Evolutionary conservation across 2,888 invertebrate species (phyloP).

Genomic region (Argyresthia albistria): DNA sequence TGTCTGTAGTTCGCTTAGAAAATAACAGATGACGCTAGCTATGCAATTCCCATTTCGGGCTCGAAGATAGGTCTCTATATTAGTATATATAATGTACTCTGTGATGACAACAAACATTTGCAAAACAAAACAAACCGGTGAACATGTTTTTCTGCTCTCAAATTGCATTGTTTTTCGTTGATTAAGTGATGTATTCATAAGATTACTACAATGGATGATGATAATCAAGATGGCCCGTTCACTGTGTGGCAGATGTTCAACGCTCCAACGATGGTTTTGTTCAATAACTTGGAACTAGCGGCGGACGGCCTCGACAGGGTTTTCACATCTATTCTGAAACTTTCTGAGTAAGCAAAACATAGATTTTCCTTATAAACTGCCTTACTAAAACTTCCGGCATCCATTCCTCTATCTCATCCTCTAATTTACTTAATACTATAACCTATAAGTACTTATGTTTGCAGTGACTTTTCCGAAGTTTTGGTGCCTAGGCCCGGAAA

Average conservation of each 20-base stretch:
- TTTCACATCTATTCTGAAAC: slow-evolving; percentile 72
- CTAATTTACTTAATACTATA: background rate
- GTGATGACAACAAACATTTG: too few species aligned
- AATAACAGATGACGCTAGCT: too few species aligned
- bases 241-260: slow-evolving; percentile 77
- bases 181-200: too few species aligned
- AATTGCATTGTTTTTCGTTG: too few species aligned
- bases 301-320: slow-evolving; percentile 69
- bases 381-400: background rate
- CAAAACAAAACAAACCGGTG: too few species aligned
- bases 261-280: slow-evolving; percentile 71
- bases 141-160: too few species aligned
- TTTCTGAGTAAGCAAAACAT: slow-evolving; percentile 46
- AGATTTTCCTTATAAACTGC: background rate
- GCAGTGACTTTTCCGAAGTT: slow-evolving; percentile 66
- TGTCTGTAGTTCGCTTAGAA: too few species aligned
- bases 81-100: too few species aligned
- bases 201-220: slow-evolving; percentile 41
- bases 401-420: too few species aligned
- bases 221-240: slow-evolving; percentile 54
- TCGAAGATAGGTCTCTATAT: too few species aligned
- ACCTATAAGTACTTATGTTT: slow-evolving; percentile 14
- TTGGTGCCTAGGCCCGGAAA: slow-evolving; percentile 62
- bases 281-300: slow-evolving; percentile 69
- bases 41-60: too few species aligned